Base-by-base conservation (phyloP, 2,113 vertebrate genomes). In the Coryphaenoides rupestris region DNA sequence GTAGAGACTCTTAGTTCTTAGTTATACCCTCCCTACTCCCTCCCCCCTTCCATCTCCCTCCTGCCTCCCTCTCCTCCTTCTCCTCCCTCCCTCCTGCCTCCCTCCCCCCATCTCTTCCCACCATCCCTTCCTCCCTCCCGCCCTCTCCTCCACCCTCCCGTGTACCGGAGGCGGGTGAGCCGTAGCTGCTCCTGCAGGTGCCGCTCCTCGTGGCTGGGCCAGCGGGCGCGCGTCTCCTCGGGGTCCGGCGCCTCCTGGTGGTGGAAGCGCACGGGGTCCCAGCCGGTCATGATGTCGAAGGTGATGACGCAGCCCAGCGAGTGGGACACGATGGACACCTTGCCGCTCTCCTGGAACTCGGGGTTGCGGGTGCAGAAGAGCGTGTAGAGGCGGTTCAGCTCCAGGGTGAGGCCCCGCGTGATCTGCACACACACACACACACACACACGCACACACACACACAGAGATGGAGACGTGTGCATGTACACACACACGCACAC, bases 281-380 rank as follows among this genome's bases (percentile, higher is more conserved):
- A 98, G 64, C 96, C 95, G 0, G 93, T 98, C 95, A 98, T 97
- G 85, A 98, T 98, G 78, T 98, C 96, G 0, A 94, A 98, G 65
- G 96, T 95, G 80, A 98, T 98, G 69, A 98, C 96, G 10, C 96
- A 98, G 62, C 96, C 96, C 74, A 98, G 86, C 0, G 96, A 98
- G 80, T 98, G 96, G 1, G 96, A 94, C 61, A 98, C 95, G 21
- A 98, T 95, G 4, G 96, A 98, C 47, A 98, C 95, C 69, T 96
- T 96, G 24, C 96, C 94, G 6, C 92, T 94, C 79, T 92, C 93
- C 86, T 94, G 93, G 56, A 98, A 98, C 84, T 96, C 92, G 0
- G 94, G 94, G 74, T 98, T 98, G 67, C 96, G 92, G 19, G 92
- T 92, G 88, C 96, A 98, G 91, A 98, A 98, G 21, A 97, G 93